Evolutionary conservation across 2,888 invertebrate species (phyloP), one percentile per base, ranked within the genome.

Genomic region (Keiferia lycopersicella): DNA sequence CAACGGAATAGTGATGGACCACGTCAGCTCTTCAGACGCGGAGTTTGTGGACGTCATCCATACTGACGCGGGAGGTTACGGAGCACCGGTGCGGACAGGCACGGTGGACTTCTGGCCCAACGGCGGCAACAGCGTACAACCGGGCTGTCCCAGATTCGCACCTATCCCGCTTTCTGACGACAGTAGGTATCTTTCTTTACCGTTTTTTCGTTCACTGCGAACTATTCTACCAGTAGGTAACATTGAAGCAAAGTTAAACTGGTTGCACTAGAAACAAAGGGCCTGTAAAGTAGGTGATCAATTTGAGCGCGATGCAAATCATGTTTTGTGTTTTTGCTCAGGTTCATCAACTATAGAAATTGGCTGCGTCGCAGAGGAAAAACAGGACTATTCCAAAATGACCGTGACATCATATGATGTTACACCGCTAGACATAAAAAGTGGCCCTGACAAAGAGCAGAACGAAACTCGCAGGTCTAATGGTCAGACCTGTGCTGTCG

Each of bases 21-120:
- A 93, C 69, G 78, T 94, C 12, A 86, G 72, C 48, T 86, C 87
- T 1, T 83, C 81, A 1, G 94, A 94, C 75, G 94, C 94, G 0
- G 91, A 92, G 60, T 93, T 94, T 56, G 94, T 94, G 0, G 94
- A 95, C 78, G 92, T 95, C 6, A 95, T 95, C 65, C 95, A 95
- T 74, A 94, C 95, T 0, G 94, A 95, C 70, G 93, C 94, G 0
- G 93, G 94, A 34, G 85, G 91, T 0, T 94, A 93, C 66, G 94
- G 94, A 0, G 93, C 93, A 0, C 93, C 93, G 0, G 88, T 92
- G 0, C 78, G 84, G 16, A 93, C 93, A 0, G 94, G 93, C 0
- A 93, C 93, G 0, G 93, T 84, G 0, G 94, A 94, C 72, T 94
- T 94, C 79, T 94, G 94, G 94, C 94, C 94, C 0, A 94, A 94